phyloP scores from a whole-genome alignment of 2,113 vertebrate species.

The Asarcornis scutulata region DNA sequence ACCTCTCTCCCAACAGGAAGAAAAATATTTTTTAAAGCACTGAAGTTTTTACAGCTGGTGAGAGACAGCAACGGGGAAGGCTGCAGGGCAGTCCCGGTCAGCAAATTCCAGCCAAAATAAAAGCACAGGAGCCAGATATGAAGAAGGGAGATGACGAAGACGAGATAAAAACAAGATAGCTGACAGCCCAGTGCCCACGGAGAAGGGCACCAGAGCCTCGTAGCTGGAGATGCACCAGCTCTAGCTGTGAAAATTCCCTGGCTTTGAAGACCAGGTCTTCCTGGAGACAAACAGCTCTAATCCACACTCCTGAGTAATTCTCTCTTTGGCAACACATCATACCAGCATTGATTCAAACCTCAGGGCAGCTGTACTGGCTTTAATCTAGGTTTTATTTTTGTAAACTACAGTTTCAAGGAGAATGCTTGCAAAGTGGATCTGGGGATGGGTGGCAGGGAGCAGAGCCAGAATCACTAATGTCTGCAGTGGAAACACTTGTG shows the following conservation, averaged over 20 bases:
- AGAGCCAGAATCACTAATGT: not conserved
- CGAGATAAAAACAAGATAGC: not conserved
- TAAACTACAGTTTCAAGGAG: slow-evolving; percentile 22
- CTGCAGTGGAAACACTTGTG: slow-evolving; percentile 16
- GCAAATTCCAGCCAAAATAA: not conserved
- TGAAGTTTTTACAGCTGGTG: slow-evolving; percentile 63
- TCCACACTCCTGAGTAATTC: slow-evolving; percentile 66
- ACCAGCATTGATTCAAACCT: slow-evolving; percentile 54
- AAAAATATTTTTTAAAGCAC: slow-evolving; percentile 30
- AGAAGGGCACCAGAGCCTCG: not conserved
- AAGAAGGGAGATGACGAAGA: not conserved
- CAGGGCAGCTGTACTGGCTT: slow-evolving; percentile 61
- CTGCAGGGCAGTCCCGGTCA: slow-evolving; percentile 14
- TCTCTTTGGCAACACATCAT: slow-evolving; percentile 69
- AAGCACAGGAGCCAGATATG: slow-evolving; percentile 11
- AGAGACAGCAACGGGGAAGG: not conserved
- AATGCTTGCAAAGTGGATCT: not conserved
- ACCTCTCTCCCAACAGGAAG: slow-evolving; percentile 50
- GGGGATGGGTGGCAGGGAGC: slow-evolving; percentile 52
- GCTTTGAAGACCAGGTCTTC: slow-evolving; percentile 58
- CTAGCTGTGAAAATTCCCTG: slow-evolving; percentile 57
- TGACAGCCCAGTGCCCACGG: not conserved
- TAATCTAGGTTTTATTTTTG: slow-evolving; percentile 41
- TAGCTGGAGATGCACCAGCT: slow-evolving; percentile 8
- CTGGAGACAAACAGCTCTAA: slow-evolving; percentile 65